phyloP scores from a whole-genome alignment of 1,140 invertebrate species.

The Eubasilissa regina region DNA sequence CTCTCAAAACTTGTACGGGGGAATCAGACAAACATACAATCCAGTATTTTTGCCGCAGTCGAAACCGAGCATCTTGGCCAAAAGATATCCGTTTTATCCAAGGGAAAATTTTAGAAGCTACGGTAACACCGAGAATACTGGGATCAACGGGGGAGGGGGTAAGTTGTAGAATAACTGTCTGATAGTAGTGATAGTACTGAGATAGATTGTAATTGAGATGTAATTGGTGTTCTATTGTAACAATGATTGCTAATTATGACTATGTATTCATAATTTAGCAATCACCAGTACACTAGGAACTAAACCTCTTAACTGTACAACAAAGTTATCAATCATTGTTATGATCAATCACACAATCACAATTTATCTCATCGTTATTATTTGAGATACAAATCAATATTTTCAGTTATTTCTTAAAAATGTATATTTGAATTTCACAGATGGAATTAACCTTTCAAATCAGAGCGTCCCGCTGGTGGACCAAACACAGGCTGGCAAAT shows the following conservation, averaged over 20 bases:
- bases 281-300: too few species aligned
- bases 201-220: too few species aligned
- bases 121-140: too few species aligned
- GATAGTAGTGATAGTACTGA: too few species aligned
- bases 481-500: constrained; percentile 50
- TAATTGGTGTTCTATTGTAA: too few species aligned
- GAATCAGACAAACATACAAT: constrained; percentile 49
- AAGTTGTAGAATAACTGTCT: not conserved
- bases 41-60: constrained; percentile 46
- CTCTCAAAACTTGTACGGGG: constrained; percentile 24
- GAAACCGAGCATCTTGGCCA: constrained; percentile 9
- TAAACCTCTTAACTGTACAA: too few species aligned
- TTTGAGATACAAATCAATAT: not conserved
- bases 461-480: constrained; percentile 25
- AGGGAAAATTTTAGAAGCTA: constrained; percentile 11
- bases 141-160: not conserved
- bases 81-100: constrained; percentile 53
- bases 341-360: too few species aligned
- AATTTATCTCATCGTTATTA: too few species aligned
- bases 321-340: too few species aligned
- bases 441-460: not conserved
- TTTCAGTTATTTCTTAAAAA: not conserved
- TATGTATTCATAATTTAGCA: too few species aligned
- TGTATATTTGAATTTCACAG: not conserved
- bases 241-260: too few species aligned